Conservation (phyloP, 2,113 vertebrate genomes). For the Gnathonemus echidnorhynchus region DNA sequence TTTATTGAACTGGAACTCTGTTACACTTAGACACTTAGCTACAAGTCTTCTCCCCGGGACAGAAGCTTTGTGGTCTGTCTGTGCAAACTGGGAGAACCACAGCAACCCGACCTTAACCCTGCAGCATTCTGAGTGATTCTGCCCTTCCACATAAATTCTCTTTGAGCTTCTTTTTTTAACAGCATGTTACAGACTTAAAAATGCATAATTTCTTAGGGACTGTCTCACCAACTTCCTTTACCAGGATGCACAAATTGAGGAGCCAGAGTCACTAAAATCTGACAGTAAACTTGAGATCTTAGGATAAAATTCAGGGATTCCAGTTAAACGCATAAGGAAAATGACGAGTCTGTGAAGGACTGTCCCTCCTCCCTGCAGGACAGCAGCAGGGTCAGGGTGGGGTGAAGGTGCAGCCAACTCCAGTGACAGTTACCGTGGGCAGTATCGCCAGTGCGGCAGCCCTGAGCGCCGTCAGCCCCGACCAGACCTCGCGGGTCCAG, state of each 20-base stretch:
- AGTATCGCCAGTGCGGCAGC: conserved; percentile 77
- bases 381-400: conserved; percentile 88
- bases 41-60: not conserved
- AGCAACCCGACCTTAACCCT: not conserved
- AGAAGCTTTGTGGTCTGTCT: not conserved
- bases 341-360: not conserved
- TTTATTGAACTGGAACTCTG: not conserved
- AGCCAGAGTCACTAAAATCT: not conserved
- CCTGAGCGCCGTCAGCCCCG: conserved; percentile 83
- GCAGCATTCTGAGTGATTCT: not conserved
- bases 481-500: conserved; percentile 89
- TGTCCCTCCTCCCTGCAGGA: conserved; percentile 55
- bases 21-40: not conserved
- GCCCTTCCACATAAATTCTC: not conserved
- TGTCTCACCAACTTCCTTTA: not conserved
- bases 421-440: conserved; percentile 86
- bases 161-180: not conserved
- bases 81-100: not conserved
- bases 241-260: not conserved
- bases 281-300: not conserved
- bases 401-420: conserved; percentile 85
- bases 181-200: not conserved
- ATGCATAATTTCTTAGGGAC: not conserved
- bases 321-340: not conserved
- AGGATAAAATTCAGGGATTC: not conserved